Conservation (phyloP, 2,113 vertebrate species). For the Macaca nemestrina region DNA sequence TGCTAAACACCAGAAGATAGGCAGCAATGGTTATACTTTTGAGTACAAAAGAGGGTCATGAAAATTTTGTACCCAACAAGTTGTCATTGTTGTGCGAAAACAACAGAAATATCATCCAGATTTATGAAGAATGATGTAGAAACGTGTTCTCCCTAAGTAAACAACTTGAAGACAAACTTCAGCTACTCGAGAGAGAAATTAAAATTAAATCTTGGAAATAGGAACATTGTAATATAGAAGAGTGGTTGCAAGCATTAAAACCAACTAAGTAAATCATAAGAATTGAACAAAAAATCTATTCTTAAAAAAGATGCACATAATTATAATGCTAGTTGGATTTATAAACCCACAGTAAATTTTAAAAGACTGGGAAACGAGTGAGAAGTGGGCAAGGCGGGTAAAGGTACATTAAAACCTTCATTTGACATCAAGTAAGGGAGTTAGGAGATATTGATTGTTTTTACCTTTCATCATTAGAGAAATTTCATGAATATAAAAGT, state of each 20-base stretch:
- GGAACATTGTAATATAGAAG: constrained; percentile 44
- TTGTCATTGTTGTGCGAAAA: constrained; percentile 20
- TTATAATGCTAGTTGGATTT: constrained; percentile 42
- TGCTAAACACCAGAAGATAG: not conserved
- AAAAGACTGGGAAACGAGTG: constrained; percentile 13
- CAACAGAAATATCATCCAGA: constrained; percentile 7
- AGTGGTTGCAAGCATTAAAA: constrained; percentile 27
- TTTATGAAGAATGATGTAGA: constrained; percentile 27
- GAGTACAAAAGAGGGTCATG: not conserved
- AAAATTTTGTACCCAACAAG: not conserved
- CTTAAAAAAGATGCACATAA: not conserved
- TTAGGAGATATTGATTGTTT: not conserved
- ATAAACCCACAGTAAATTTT: constrained; percentile 3
- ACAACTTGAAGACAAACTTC: constrained; percentile 47
- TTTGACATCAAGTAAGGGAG: not conserved
- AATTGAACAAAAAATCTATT: constrained; percentile 14
- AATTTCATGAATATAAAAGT: constrained; percentile 38
- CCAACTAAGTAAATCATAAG: constrained; percentile 8
- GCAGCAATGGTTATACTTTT: not conserved
- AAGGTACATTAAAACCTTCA: not conserved
- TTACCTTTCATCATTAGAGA: constrained; percentile 29
- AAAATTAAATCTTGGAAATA: constrained; percentile 61
- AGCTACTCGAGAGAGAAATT: constrained; percentile 52
- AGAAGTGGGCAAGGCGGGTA: not conserved
- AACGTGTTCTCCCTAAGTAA: constrained; percentile 47